Evolutionary conservation across 2,113 vertebrate species (phyloP).

Genomic region (Myrmecophaga tridactyla): DNA sequence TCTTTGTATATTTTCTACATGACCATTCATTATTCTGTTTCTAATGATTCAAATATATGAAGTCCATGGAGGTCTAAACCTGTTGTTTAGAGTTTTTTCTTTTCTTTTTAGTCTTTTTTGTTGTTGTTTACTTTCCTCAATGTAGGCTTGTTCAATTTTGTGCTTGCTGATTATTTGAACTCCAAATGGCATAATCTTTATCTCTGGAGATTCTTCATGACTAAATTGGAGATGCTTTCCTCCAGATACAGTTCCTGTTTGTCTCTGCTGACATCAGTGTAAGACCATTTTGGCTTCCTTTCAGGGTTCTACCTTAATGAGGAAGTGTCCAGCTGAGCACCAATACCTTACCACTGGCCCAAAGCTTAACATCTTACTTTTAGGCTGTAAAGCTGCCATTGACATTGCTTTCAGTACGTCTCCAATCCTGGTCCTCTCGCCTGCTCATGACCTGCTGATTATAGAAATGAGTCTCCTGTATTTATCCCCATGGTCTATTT

Average conservation of each 20-base stretch:
- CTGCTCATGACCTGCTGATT: not conserved
- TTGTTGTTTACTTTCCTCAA: not conserved
- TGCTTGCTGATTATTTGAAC: not conserved
- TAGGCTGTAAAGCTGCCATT: not conserved
- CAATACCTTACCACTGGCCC: not conserved
- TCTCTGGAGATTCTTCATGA: not conserved
- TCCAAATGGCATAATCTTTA: not conserved
- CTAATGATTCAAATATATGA: not conserved
- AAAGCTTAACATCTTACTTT: not conserved
- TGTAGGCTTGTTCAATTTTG: not conserved
- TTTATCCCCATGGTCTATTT: rapidly evolving
- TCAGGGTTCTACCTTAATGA: not conserved
- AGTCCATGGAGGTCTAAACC: not conserved
- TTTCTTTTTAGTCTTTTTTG: no score
- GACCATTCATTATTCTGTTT: not conserved
- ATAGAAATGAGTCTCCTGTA: not conserved
- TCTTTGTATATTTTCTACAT: not conserved
- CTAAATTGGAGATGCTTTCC: not conserved
- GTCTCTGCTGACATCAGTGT: not conserved
- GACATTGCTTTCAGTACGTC: rapidly evolving
- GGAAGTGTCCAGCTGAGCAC: not conserved
- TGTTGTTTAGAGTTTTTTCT: not conserved
- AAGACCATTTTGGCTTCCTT: no score
- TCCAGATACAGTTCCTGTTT: not conserved
- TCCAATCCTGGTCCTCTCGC: not conserved